Conservation (phyloP, 2,113 vertebrate genomes). For the Platysternon megacephalum region DNA sequence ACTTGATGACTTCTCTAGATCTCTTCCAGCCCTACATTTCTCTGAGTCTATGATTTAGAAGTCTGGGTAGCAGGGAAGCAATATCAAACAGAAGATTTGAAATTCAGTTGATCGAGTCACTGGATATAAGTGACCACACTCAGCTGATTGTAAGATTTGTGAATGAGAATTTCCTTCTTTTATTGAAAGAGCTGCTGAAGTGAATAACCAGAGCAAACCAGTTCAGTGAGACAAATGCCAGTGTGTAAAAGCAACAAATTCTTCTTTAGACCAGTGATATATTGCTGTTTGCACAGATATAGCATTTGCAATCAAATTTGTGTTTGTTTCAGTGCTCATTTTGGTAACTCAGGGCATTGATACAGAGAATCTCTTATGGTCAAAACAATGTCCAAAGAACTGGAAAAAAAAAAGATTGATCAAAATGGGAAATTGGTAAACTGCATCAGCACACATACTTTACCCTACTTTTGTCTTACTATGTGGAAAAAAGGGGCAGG, state of each 20-base stretch:
- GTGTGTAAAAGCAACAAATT: constrained; percentile 22
- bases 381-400: constrained; percentile 38
- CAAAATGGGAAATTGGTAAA: neutral
- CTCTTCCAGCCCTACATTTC: too few relatives aligned
- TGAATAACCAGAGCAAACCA: constrained; percentile 29
- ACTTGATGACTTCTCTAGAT: too few relatives aligned
- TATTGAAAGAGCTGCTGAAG: neutral
- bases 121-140: neutral
- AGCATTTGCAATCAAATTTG: constrained; percentile 34
- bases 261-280: constrained; percentile 31
- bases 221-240: constrained; percentile 41
- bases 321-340: constrained; percentile 52
- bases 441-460: constrained; percentile 15
- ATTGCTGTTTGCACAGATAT: constrained; percentile 42
- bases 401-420: constrained; percentile 24
- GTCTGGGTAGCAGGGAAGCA: neutral
- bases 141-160: neutral
- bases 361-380: constrained; percentile 17
- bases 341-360: constrained; percentile 43
- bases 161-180: neutral
- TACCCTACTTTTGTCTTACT: constrained; percentile 8
- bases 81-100: neutral
- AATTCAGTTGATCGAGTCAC: neutral
- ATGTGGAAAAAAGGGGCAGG: neutral
- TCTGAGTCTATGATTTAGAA: neutral